A percentile compares a stretch with the other conserved stretches of the same genome.
These are phyloP conservation scores for Sitta europaea DNA, from an alignment of 2,113 vertebrate species.

Conservation along the genomic window DNA sequence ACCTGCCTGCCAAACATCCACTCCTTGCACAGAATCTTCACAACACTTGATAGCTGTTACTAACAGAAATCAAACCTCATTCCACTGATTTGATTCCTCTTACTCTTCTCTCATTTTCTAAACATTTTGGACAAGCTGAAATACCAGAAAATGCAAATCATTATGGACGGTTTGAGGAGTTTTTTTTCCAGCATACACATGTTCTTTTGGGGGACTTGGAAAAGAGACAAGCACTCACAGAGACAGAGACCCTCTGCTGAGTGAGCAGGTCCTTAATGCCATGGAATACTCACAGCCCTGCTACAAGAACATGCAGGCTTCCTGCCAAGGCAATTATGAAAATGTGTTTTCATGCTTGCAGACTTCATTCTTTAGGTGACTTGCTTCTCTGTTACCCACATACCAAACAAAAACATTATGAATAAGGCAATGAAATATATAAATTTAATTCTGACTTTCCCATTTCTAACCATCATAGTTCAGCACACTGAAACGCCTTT, in stretches of 20 bases:
- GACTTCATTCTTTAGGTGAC: constrained; percentile 48
- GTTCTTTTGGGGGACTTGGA: not conserved
- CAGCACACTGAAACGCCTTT: not conserved
- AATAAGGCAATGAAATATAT: constrained; percentile 37
- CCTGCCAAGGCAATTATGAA: constrained; percentile 52
- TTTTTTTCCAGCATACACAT: not conserved
- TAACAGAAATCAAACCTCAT: not conserved
- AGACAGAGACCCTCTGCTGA: not conserved
- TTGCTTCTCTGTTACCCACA: constrained; percentile 21
- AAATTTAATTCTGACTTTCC: constrained; percentile 20
- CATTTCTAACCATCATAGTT: not conserved
- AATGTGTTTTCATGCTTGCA: constrained; percentile 31
- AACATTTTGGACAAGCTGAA: not conserved
- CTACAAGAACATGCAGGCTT: not conserved
- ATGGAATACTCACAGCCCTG: not conserved
- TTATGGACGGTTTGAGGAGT: not conserved
- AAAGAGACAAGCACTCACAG: accelerated
- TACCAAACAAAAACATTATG: constrained; percentile 42
- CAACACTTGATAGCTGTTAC: not conserved
- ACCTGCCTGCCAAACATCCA: not conserved
- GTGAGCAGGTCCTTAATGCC: not conserved
- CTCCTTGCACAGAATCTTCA: not conserved
- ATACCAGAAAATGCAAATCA: not conserved
- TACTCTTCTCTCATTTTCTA: not conserved
- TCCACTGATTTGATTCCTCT: not conserved